Conservation (phyloP, 1,140 invertebrate genomes). For the Zaprionus kolodkinae region DNA sequence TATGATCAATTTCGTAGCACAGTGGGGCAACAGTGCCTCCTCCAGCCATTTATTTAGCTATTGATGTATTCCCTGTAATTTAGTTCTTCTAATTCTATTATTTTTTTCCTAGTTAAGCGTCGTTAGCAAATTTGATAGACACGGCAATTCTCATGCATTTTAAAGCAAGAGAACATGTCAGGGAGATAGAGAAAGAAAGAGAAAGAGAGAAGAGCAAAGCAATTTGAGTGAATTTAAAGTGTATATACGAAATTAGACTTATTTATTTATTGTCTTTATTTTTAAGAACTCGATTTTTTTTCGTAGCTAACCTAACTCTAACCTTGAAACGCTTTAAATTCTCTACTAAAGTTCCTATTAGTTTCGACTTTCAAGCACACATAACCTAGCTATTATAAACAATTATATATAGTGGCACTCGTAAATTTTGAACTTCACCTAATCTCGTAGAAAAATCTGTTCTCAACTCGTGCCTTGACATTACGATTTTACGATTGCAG, state of each 20-base stretch:
- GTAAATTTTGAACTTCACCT: background rate
- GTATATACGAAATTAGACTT: background rate
- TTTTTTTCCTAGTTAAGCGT: background rate
- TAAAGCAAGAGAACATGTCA: background rate
- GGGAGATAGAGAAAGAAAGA: background rate
- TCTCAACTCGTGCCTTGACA: background rate
- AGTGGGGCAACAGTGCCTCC: background rate
- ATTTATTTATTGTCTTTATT: background rate
- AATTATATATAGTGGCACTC: background rate
- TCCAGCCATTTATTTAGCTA: background rate
- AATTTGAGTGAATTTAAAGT: background rate
- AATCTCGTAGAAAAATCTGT: background rate
- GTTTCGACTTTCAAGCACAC: background rate
- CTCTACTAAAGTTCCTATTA: background rate
- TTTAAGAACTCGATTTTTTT: background rate
- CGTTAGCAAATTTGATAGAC: conserved; percentile 5
- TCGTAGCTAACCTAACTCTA: background rate
- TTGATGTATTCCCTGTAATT: conserved; percentile 40
- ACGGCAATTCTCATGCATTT: conserved; percentile 9
- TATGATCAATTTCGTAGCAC: conserved; percentile 36
- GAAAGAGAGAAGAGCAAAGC: background rate
- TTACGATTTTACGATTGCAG: background rate
- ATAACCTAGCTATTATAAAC: background rate
- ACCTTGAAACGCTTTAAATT: conserved; percentile 1
- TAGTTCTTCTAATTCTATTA: conserved; percentile 1